Conservation (phyloP, 1,140 invertebrate species). For the Calycopis cecrops region DNA sequence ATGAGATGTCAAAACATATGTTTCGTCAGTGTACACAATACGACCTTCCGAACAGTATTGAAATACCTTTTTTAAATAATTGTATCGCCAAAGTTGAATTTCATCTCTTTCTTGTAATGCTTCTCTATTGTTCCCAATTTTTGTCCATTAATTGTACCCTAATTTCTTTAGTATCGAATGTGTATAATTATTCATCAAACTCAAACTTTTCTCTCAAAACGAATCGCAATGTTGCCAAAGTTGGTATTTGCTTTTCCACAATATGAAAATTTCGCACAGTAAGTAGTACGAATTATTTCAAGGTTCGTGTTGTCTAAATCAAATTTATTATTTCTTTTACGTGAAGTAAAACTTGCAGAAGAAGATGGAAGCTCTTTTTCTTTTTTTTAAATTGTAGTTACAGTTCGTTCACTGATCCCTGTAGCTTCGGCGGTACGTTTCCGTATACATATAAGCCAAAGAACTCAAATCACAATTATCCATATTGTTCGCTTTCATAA, state of each 20-base stretch:
- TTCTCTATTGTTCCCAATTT: constrained; percentile 16
- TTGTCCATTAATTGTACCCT: constrained; percentile 18
- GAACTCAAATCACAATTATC: constrained; percentile 7
- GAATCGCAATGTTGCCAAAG: constrained; percentile 10
- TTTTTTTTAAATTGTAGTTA: constrained; percentile 13
- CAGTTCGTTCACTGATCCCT: constrained; percentile 12
- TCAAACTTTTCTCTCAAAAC: constrained; percentile 16
- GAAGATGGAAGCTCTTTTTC: constrained; percentile 15
- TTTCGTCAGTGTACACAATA: no score
- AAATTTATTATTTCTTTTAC: constrained; percentile 10
- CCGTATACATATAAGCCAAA: constrained; percentile 3
- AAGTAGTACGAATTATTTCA: constrained; percentile 7
- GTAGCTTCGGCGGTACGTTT: constrained; percentile 15
- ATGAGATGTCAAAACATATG: constrained; percentile 13
- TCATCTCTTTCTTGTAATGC: constrained; percentile 12
- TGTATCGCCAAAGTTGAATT: constrained; percentile 17
- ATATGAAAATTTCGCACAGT: constrained; percentile 7
- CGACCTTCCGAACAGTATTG: constrained; percentile 17
- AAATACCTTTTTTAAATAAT: constrained; percentile 10
- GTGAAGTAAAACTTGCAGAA: constrained; percentile 6
- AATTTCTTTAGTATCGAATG: constrained; percentile 7
- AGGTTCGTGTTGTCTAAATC: constrained; percentile 5
- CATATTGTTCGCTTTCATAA: constrained; percentile 7
- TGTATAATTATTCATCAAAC: constrained; percentile 17
- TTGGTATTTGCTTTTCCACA: constrained; percentile 12